Conservation (phyloP, 2,888 invertebrate genomes). For the Scaptomyza tumidula region DNA sequence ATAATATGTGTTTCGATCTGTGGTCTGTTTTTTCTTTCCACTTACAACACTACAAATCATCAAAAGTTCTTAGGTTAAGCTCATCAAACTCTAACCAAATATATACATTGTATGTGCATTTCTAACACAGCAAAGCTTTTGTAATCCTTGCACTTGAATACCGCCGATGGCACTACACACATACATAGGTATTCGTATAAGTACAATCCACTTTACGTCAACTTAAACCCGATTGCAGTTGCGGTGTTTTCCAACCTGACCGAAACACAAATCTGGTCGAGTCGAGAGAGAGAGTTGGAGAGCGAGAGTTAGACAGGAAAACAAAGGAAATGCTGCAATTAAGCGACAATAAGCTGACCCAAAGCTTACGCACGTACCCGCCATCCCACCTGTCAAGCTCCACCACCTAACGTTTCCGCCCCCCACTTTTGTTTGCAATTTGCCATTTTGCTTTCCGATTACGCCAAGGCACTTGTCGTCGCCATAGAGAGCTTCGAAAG, state of each 20-base stretch:
- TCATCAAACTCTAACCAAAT: neutral
- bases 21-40: neutral
- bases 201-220: slow-evolving; percentile 27
- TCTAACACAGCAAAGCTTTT: neutral
- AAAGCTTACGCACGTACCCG: slow-evolving; percentile 41
- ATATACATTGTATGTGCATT: neutral
- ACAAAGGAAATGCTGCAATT: slow-evolving; percentile 68
- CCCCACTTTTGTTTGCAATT: slow-evolving; percentile 23
- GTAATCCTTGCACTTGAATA: slow-evolving; percentile 46
- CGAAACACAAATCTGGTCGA: slow-evolving; percentile 33
- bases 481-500: neutral
- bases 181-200: neutral
- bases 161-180: neutral
- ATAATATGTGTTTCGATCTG: neutral
- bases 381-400: neutral
- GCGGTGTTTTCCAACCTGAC: slow-evolving; percentile 53
- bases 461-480: slow-evolving; percentile 29
- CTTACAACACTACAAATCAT: neutral
- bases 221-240: slow-evolving; percentile 33
- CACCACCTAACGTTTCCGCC: no score
- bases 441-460: slow-evolving; percentile 45
- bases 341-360: slow-evolving; percentile 72
- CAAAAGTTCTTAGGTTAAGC: neutral
- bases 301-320: slow-evolving; percentile 37
- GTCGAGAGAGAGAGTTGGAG: neutral